Evolutionary conservation across 2,113 vertebrate genomes (phyloP).

Genomic region (Zosterops japonicus): DNA sequence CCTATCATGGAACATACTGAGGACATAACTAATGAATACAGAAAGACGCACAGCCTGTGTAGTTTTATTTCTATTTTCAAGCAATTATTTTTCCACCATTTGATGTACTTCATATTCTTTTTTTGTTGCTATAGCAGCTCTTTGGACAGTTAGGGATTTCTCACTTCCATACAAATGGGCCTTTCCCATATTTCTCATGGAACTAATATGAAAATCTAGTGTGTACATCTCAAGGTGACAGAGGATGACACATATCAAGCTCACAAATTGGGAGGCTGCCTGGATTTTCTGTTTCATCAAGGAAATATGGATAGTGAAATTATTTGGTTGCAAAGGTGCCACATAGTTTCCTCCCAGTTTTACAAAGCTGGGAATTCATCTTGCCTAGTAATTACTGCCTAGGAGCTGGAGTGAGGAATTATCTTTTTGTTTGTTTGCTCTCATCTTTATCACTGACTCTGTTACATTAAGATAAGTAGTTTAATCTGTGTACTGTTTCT

Average conservation of each 20-base stretch:
- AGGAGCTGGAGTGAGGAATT: not conserved
- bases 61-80: not conserved
- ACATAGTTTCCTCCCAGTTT: not conserved
- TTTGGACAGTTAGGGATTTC: not conserved
- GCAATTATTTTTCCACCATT: not conserved
- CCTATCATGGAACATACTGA: not conserved
- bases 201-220: not conserved
- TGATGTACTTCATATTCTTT: not conserved
- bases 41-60: not conserved
- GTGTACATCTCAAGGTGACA: not conserved
- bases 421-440: conserved; percentile 15
- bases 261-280: not conserved
- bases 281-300: not conserved
- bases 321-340: not conserved
- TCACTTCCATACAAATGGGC: not conserved
- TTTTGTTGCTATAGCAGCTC: not conserved
- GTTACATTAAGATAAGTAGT: conserved; percentile 26
- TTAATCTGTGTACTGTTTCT: not conserved
- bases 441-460: not conserved
- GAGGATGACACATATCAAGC: not conserved
- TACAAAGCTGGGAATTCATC: not conserved
- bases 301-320: not conserved
- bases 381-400: not conserved
- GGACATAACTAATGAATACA: not conserved
- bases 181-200: not conserved